Base-by-base conservation (phyloP, 2,113 vertebrate species). In the Aplodontia rufa region DNA sequence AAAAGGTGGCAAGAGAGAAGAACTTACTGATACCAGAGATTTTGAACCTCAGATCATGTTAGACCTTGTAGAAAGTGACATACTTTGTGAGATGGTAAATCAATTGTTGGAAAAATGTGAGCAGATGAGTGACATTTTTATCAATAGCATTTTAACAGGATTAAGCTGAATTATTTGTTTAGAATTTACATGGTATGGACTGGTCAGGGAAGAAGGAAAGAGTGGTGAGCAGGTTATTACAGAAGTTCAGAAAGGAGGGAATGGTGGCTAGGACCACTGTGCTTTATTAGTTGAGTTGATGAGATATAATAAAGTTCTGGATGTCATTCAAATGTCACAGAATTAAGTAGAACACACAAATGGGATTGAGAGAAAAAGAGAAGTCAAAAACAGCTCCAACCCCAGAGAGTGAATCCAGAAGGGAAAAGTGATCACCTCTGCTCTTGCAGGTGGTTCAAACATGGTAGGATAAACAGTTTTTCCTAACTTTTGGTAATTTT, bases 61-160 rank as follows among this genome's bases (percentile, higher is more conserved):
- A 1, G 30, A 0, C 3, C 40, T 51, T 74, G 4, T 14, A 35
- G 19, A 3, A 16, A 28, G 75, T 13, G 58, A 32, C 2, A 4
- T 11, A 69, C n/a, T 93, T 85, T 13, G 6, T 8, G 1, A 78
- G 4, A 47, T 6, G 6, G 51, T 8, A 9, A 80, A 5, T 37
- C 13, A 58, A 0, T 85, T 64, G 17, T 60, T 51, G 37, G 45
- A 49, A 92, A 40, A 19, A 64, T 53, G n/a, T 71, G 51, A 75
- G 17, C 14, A 40, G 14, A 60, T 2, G 24, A 26, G 24, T 28
- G 58, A 28, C 3, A 60, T 60, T 60, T 60, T 60, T 60, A 60
- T 60, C 28, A 60, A 60, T 28, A 26, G 58, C 58, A 11, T 60
- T 28, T 60, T 60, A 60, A 28, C 24, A 60, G 24, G 24, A 28